Conservation (phyloP, 2,888 invertebrate genomes). For the Tanytarsus gracilentus region DNA sequence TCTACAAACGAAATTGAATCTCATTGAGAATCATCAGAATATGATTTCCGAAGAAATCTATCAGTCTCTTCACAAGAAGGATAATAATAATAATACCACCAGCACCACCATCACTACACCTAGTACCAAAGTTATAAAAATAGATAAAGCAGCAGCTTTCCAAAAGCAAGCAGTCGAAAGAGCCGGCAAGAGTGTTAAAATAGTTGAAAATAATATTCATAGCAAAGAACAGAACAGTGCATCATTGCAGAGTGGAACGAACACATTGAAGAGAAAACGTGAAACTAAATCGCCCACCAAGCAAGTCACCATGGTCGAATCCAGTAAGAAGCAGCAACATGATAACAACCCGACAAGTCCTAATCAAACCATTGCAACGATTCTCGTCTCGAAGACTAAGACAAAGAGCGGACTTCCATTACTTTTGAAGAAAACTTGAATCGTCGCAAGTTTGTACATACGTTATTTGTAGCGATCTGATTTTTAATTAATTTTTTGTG, state of each 20-base stretch:
- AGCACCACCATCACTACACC: background rate
- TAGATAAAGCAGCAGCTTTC: background rate
- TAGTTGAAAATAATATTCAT: background rate
- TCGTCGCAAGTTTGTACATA: background rate
- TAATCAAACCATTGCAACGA: constrained; percentile 39
- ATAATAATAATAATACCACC: constrained; percentile 20
- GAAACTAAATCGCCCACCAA: constrained; percentile 14
- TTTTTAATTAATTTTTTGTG: too few species aligned
- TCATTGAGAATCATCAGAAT: constrained; percentile 25
- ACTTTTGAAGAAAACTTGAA: constrained; percentile 38
- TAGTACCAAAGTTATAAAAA: constrained; percentile 11
- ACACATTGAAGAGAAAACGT: constrained; percentile 23
- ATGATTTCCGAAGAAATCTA: constrained; percentile 20
- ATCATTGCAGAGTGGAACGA: background rate
- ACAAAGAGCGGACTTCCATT: constrained; percentile 44
- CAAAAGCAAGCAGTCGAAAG: background rate
- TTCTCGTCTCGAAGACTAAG: constrained; percentile 44
- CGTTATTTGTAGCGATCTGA: too few species aligned
- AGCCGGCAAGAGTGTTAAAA: background rate
- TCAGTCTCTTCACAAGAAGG: constrained; percentile 18
- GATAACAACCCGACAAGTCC: background rate
- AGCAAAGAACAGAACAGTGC: background rate
- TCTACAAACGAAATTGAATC: constrained; percentile 22
- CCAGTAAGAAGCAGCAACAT: constrained; percentile 32
- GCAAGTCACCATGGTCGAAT: background rate